Base-by-base conservation (phyloP, 2,888 invertebrate species). In the Catocala sponsa region DNA sequence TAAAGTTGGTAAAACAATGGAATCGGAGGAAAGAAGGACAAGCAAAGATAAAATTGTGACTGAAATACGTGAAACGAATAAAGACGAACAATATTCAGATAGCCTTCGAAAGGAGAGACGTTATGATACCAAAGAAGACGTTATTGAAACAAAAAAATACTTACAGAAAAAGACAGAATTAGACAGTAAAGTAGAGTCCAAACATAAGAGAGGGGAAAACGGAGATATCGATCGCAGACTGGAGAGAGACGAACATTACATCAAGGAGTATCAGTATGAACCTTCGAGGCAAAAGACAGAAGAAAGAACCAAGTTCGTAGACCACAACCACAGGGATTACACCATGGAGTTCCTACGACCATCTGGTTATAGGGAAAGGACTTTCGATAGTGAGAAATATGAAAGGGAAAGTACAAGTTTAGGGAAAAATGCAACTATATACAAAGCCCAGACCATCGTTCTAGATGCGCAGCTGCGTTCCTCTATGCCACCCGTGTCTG, bases 291-390 rank as follows among this genome's bases (percentile, higher is more conserved):
- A 71, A 12, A 70, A 54, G 6, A 56, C 74, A 51, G 81, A 83
- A 42, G 84, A 72, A 51, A 80, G 59, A 43, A 12, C 80, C 2
- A 80, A 60, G 60, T 89, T 88, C 63, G 69, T 87, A 0, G 88
- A 89, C 13, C 86, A 86, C 49, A 88, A 78, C 41, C 81, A 83
- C 59, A 84, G 70, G 69, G 89, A 91, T 64, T 89, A 88, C 51
- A 83, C 87, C 0, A 81, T 85, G 79, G 91, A 89, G 47, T 89
- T 91, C 58, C 80, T 77, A n/a, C 79, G 84, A 43, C 91, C 91
- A 4, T 76, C 90, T 2, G 79, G 80, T 0, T 90, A 90, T 52
- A 80, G 81, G 68, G 88, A 89, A 67, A 86, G 72, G 58, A 76
- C 81, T 32, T 85, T 81, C 43, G 86, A 87, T 46, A 32, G 67